Base-by-base conservation (phyloP, 2,888 invertebrate genomes). In the Podotricha telesiphe region DNA sequence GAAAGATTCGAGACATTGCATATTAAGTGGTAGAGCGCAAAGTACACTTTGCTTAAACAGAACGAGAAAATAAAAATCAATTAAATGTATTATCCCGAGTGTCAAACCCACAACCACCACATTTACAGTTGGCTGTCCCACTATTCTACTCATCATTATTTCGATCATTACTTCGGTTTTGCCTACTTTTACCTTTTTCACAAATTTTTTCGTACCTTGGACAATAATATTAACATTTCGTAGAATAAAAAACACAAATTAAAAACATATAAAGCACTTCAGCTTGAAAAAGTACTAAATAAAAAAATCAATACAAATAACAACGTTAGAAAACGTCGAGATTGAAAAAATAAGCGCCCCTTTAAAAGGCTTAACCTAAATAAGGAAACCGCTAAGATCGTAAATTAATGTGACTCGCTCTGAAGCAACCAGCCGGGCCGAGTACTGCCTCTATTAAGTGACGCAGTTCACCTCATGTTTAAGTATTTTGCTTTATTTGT, bases 351-450 rank as follows among this genome's bases (percentile, higher is more conserved):
- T 19, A 40, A 42, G 34, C 34, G 37, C 47, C 47, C 59, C 45
- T 59, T 37, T 65, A 37, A 69, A 65, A 69, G 20, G 65, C 58
- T 77, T 78, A 78, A 78, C 82, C 81, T 80, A 80, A 77, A 79
- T 78, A 81, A 80, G 81, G 79, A 78, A 80, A 82, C 81, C 81
- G 83, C 83, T 86, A 82, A 86, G 85, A 84, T 85, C 84, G 84
- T 87, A 86, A 86, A 87, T 87, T 85, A 86, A 86, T 84, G 81
- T 66, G 50, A 66, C 50, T 66, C 66, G 69, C 28, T 67, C 58
- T 50, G 40, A 45, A 63, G 67, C 62, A 65, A 61, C 61, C 61
- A 47, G 19, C 48, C 62, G 37, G 19, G 55, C 67, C 61, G 67
- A 67, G 67, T 63, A 67, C 58, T 63, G 67, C 67, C 67, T 58